Evolutionary conservation across 2,888 invertebrate genomes (phyloP).

Genomic region (Xanthia icteritia): DNA sequence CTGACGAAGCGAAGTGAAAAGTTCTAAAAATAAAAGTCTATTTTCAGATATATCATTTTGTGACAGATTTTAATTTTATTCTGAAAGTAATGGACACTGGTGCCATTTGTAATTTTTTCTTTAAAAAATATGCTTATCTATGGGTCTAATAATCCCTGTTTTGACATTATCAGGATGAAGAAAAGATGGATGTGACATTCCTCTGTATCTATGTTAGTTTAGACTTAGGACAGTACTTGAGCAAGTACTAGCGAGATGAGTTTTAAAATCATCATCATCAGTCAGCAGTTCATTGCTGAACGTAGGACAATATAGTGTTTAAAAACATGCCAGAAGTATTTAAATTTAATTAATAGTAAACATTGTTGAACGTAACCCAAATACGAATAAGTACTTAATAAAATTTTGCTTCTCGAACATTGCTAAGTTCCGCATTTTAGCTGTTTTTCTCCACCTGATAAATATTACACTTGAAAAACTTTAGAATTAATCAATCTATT

Average conservation of each 20-base stretch:
- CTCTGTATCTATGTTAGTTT: conserved; percentile 59
- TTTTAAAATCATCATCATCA: background rate
- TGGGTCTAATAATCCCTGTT: conserved; percentile 64
- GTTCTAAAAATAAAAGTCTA: conserved; percentile 34
- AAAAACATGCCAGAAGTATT: background rate
- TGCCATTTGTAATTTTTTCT: conserved; percentile 45
- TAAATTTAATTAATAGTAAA: background rate
- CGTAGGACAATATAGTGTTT: too few species aligned
- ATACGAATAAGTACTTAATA: background rate
- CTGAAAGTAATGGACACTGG: conserved; percentile 40
- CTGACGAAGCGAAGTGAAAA: conserved; percentile 16
- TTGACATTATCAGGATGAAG: conserved; percentile 71
- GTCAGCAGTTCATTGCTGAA: background rate
- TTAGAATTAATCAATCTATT: background rate
- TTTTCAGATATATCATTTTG: conserved; percentile 52
- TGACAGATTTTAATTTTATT: conserved; percentile 65
- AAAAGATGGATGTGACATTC: conserved; percentile 74
- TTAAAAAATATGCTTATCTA: conserved; percentile 61
- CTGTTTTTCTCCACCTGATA: background rate
- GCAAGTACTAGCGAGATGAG: conserved; percentile 34
- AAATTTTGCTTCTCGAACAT: background rate
- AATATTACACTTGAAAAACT: background rate
- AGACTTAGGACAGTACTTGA: conserved; percentile 58
- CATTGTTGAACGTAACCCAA: too few species aligned
- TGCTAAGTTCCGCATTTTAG: background rate